Evolutionary conservation across 2,888 invertebrate species (phyloP).

Genomic region (Alentia gelatinosa): DNA sequence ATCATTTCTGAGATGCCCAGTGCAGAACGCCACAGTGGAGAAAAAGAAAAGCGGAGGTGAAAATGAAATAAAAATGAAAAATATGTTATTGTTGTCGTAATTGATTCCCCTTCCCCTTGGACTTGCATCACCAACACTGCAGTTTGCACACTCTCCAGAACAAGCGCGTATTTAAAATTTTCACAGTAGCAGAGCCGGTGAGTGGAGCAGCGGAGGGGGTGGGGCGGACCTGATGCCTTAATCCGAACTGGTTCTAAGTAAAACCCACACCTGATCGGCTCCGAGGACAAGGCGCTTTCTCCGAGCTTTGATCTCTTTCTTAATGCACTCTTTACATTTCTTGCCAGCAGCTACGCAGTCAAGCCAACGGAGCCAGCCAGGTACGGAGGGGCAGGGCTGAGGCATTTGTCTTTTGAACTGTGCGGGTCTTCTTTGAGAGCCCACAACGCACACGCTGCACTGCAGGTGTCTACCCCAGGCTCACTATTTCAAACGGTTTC

Average conservation of each 20-base stretch:
- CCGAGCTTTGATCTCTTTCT: conserved; percentile 1
- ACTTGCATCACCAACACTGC: too few species aligned
- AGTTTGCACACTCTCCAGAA: too few species aligned
- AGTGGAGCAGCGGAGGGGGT: not conserved
- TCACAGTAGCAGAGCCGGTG: not conserved
- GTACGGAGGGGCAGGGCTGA: not conserved
- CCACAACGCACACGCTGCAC: not conserved
- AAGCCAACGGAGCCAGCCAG: not conserved
- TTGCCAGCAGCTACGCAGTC: conserved; percentile 19
- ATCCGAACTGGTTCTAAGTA: not conserved
- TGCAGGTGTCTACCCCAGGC: not conserved
- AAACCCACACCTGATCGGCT: not conserved
- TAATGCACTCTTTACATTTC: conserved; percentile 39
- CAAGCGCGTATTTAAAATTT: not conserved
- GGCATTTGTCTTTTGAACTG: not conserved
- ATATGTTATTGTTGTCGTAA: not conserved
- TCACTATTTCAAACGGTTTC: not conserved
- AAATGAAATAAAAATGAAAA: not conserved
- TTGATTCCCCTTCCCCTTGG: not conserved
- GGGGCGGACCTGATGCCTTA: not conserved
- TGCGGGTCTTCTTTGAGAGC: not conserved
- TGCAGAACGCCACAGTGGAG: not conserved
- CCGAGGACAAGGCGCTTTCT: not conserved
- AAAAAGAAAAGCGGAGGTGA: not conserved
- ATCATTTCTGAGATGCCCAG: not conserved